phyloP scores from a whole-genome alignment of 2,797 vertebrate genomes.

The Intellagama lesueurii region DNA sequence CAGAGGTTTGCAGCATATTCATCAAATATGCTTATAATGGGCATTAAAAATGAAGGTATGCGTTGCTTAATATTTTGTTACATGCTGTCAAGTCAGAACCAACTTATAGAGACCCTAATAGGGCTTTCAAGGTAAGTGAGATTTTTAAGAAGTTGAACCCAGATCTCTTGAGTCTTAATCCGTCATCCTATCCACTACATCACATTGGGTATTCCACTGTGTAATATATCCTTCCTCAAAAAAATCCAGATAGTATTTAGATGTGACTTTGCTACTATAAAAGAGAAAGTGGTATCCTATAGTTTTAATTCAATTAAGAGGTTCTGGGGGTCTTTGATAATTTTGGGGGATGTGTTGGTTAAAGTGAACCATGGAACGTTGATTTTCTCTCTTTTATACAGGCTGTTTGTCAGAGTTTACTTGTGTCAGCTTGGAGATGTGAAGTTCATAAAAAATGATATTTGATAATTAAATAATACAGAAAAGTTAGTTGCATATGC shows the following conservation, averaged over 20 bases:
- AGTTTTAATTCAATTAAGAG: background rate
- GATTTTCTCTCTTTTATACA: constrained; percentile 37
- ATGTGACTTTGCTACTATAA: background rate
- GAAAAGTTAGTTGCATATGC: constrained; percentile 53
- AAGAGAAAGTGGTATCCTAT: background rate
- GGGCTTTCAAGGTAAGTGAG: background rate
- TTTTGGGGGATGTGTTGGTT: constrained; percentile 16
- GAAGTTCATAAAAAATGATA: constrained; percentile 58
- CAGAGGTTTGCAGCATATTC: background rate
- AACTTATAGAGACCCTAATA: no score
- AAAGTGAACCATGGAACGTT: constrained; percentile 19
- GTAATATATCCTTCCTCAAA: no score
- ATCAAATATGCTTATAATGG: background rate
- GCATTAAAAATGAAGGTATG: no score
- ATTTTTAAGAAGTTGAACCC: no score
- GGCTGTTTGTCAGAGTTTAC: constrained; percentile 47
- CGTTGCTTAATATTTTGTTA: background rate
- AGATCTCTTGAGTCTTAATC: no score
- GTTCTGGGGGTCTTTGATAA: no score
- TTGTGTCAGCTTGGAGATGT: constrained; percentile 41
- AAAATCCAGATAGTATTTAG: background rate
- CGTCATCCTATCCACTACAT: no score
- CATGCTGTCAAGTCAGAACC: no score
- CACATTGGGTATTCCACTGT: no score
- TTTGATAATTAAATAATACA: constrained; percentile 48